These are phyloP conservation scores for Ceratotherium simum DNA, from an alignment of 2,113 vertebrate genomes.

Conservation along the genomic window DNA sequence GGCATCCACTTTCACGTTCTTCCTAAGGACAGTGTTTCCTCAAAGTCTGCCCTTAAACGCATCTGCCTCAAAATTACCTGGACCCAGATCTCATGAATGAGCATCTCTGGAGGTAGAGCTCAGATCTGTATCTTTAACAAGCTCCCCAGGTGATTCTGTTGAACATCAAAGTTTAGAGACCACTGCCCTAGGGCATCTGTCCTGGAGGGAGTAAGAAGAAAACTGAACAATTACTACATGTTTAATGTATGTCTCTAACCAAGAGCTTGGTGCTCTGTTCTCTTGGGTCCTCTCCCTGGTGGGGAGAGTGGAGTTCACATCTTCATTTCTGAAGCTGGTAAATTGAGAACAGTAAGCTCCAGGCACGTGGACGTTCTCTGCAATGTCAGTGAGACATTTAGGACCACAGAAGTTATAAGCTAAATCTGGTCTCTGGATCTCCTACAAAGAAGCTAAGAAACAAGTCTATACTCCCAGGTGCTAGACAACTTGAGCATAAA, in stretches of 20 bases:
- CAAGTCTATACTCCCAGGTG: background rate
- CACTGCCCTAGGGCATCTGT: background rate
- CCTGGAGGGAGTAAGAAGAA: slow-evolving; percentile 26
- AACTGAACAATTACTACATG: background rate
- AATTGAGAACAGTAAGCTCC: background rate
- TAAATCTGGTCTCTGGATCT: background rate
- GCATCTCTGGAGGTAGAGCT: background rate
- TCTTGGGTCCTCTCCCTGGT: background rate
- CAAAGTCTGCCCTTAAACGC: background rate
- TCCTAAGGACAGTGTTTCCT: background rate
- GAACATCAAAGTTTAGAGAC: background rate
- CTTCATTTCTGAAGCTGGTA: background rate
- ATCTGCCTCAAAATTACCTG: background rate
- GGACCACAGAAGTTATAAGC: background rate
- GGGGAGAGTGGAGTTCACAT: background rate
- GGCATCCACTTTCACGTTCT: background rate
- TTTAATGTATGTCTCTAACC: background rate
- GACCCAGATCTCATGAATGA: background rate
- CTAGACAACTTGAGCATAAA: background rate
- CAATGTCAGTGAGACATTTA: background rate
- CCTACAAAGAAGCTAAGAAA: background rate
- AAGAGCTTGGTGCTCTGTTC: background rate
- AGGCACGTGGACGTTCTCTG: background rate
- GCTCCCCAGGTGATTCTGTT: slow-evolving; percentile 9
- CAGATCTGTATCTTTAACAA: slow-evolving; percentile 3